Percentiles rank a stretch among this genome's conserved stretches.
phyloP scores from a whole-genome alignment of 2,888 invertebrate species.

The Aporophyla nigra region DNA sequence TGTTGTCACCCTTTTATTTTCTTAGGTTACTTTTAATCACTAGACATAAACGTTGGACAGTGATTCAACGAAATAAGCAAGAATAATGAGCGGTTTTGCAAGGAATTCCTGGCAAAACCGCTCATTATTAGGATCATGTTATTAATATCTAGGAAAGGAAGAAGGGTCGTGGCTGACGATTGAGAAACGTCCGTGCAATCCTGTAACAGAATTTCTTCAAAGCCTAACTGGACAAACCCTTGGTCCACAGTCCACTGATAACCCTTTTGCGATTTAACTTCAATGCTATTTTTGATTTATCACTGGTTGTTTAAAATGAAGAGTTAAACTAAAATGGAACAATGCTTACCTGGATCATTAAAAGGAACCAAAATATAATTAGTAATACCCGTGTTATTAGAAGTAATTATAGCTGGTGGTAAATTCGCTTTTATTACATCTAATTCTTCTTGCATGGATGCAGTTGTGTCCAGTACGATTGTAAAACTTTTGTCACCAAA shows the following conservation, averaged over 20 bases:
- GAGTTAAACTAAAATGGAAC: not conserved
- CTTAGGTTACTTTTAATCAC: no score
- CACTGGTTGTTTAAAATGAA: not conserved
- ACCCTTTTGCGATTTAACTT: no score
- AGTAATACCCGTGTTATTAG: constrained; percentile 48
- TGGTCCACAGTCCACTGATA: not conserved
- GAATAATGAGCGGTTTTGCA: not conserved
- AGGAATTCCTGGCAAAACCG: no score
- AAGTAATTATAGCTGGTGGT: constrained; percentile 47
- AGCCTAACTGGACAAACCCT: not conserved
- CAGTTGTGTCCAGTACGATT: constrained; percentile 78
- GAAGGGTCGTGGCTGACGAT: not conserved
- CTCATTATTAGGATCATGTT: no score
- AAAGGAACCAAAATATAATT: constrained; percentile 73
- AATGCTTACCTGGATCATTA: constrained; percentile 72
- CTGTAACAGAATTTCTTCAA: not conserved
- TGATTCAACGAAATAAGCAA: not conserved
- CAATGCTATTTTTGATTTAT: not conserved
- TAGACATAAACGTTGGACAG: not conserved
- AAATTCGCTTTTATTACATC: constrained; percentile 73
- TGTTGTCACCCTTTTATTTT: not conserved
- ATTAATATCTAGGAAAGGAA: not conserved
- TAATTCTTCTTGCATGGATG: constrained; percentile 76
- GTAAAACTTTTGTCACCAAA: constrained; percentile 74
- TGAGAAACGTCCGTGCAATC: not conserved